Conservation (phyloP, 1,140 invertebrate genomes). For the Lasioglossum albipes region DNA sequence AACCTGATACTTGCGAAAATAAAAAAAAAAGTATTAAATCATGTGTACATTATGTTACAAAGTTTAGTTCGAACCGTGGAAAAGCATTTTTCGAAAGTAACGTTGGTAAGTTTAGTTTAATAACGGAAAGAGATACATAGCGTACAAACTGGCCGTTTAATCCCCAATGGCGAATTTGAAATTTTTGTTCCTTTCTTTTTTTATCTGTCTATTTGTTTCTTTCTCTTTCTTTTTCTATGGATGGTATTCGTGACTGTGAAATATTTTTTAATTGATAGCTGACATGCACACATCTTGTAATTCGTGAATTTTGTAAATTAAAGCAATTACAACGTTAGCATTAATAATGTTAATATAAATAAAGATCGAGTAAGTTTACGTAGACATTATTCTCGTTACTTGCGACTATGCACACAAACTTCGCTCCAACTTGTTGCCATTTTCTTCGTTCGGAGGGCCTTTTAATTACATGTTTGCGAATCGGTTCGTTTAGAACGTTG, state of each 20-base stretch:
- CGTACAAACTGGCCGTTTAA: constrained; percentile 48
- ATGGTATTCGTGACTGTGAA: constrained; percentile 48
- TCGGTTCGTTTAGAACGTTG: constrained; percentile 4
- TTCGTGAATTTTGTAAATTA: constrained; percentile 66
- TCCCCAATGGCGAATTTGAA: constrained; percentile 19
- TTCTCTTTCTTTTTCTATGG: constrained; percentile 5
- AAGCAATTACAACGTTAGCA: constrained; percentile 57
- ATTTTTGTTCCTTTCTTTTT: constrained; percentile 25
- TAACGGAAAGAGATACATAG: constrained; percentile 30
- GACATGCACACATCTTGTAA: constrained; percentile 65
- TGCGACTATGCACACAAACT: not conserved
- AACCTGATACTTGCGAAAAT: not conserved
- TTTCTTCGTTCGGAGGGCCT: not conserved
- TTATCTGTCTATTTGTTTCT: constrained; percentile 13
- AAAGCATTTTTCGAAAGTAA: not conserved
- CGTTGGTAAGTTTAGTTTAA: constrained; percentile 18
- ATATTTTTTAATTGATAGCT: constrained; percentile 51
- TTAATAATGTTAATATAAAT: constrained; percentile 67
- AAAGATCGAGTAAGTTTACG: constrained; percentile 65
- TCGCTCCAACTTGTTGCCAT: not conserved
- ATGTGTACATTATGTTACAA: not conserved
- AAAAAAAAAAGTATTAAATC: not conserved
- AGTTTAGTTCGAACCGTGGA: not conserved
- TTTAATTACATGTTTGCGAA: constrained; percentile 15
- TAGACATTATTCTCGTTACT: constrained; percentile 16